These are phyloP conservation scores for Eucriotettix oculatus DNA, from an alignment of 2,888 invertebrate genomes.

Conservation along the genomic window DNA sequence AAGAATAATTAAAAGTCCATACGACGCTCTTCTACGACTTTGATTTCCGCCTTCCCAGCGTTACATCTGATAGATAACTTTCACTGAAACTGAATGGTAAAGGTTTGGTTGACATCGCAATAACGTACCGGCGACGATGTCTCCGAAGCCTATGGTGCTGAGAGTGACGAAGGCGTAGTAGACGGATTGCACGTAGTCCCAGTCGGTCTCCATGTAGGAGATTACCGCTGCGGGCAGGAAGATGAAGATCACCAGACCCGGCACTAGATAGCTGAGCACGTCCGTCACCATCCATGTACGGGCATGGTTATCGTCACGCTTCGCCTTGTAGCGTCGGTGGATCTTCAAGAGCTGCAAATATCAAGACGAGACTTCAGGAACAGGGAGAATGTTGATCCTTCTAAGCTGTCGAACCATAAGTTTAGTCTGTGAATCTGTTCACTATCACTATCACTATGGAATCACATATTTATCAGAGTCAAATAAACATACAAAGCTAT, in stretches of 20 bases:
- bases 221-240: conserved; percentile 73
- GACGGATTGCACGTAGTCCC: conserved; percentile 68
- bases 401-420: too few species aligned
- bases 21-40: too few species aligned
- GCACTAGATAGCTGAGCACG: conserved; percentile 69
- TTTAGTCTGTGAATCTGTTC: too few species aligned
- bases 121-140: conserved; percentile 62
- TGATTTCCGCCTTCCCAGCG: too few species aligned
- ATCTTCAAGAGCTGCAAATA: conserved; percentile 51
- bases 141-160: conserved; percentile 86
- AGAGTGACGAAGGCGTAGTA: conserved; percentile 79
- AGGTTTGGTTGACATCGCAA: too few species aligned
- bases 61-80: too few species aligned
- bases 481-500: too few species aligned
- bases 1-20: too few species aligned
- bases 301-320: conserved; percentile 36
- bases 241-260: conserved; percentile 74
- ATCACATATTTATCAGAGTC: too few species aligned
- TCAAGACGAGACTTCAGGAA: conserved; percentile 1
- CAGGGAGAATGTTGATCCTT: background rate
- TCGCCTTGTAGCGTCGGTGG: conserved; percentile 38
- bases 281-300: conserved; percentile 60
- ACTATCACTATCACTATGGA: too few species aligned
- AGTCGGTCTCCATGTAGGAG: conserved; percentile 53
- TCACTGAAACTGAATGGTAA: too few species aligned